Percentiles rank a stretch among this genome's conserved stretches.
Conservation (phyloP, 2,113 vertebrate genomes). For the Etheostoma cragini region DNA sequence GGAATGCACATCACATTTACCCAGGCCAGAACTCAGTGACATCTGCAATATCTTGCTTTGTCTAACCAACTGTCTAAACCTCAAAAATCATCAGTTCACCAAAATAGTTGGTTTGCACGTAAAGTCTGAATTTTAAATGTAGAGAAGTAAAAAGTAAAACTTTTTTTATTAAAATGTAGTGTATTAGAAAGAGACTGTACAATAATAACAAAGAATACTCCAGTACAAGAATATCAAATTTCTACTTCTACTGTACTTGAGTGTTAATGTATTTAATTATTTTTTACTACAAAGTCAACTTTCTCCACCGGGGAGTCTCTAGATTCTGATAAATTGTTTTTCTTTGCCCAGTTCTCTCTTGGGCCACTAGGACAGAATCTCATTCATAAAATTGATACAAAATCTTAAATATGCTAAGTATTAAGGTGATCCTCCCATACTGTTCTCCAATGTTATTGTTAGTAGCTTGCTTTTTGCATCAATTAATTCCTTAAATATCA, state of each 20-base stretch:
- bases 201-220: too few relatives aligned
- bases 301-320: not conserved
- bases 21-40: not conserved
- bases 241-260: not conserved
- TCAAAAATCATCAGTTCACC: not conserved
- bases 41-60: not conserved
- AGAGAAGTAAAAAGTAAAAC: too few relatives aligned
- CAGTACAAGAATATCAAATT: not conserved
- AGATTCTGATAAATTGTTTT: not conserved
- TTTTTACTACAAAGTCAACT: not conserved
- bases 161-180: too few relatives aligned
- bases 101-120: too few relatives aligned
- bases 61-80: not conserved
- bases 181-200: too few relatives aligned
- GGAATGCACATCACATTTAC: not conserved
- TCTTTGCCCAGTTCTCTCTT: not conserved
- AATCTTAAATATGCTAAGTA: not conserved
- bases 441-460: not conserved
- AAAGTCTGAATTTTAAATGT: too few relatives aligned
- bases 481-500: slow-evolving; percentile 24
- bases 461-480: slow-evolving; percentile 31
- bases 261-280: not conserved
- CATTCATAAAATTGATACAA: not conserved
- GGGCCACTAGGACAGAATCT: not conserved
- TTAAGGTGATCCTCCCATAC: not conserved